A percentile compares a stretch with the other conserved stretches of the same genome.
Evolutionary conservation across 2,113 vertebrate genomes (phyloP).

Genomic region (Caranx ignobilis): DNA sequence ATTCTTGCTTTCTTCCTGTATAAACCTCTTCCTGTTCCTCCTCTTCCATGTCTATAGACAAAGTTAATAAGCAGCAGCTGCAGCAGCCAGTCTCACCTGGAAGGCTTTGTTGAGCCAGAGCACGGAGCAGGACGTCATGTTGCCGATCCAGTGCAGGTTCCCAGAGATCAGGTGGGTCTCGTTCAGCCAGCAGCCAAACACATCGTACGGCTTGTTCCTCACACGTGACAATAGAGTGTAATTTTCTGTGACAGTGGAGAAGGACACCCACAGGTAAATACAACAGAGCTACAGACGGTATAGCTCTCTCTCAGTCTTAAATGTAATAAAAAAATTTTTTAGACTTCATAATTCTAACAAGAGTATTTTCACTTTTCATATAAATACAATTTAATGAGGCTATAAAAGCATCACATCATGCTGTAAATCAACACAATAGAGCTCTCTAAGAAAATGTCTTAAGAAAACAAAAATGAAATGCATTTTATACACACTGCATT

Average conservation of each 20-base stretch:
- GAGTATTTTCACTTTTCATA: background rate
- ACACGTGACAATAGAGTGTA: conserved; percentile 93
- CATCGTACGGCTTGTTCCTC: conserved; percentile 97
- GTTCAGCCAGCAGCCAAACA: conserved; percentile 98
- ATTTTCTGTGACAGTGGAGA: conserved; percentile 84
- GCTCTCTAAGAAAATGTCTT: no score
- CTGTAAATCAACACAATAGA: background rate
- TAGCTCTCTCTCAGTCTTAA: background rate
- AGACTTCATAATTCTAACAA: background rate
- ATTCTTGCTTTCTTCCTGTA: no score
- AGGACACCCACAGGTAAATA: background rate
- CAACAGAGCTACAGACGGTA: background rate
- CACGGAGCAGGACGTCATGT: conserved; percentile 96
- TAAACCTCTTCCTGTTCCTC: background rate
- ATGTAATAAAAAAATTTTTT: background rate
- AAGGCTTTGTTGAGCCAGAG: conserved; percentile 99
- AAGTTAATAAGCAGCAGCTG: background rate
- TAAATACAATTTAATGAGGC: background rate
- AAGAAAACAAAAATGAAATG: no score
- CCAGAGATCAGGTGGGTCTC: conserved; percentile 97
- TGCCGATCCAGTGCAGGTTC: conserved; percentile 95
- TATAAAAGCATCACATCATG: background rate
- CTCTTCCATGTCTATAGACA: background rate
- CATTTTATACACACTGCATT: background rate
- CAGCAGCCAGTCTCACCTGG: conserved; percentile 85